Conservation (phyloP, 1,140 invertebrate genomes). For the Heliconius nattereri region DNA sequence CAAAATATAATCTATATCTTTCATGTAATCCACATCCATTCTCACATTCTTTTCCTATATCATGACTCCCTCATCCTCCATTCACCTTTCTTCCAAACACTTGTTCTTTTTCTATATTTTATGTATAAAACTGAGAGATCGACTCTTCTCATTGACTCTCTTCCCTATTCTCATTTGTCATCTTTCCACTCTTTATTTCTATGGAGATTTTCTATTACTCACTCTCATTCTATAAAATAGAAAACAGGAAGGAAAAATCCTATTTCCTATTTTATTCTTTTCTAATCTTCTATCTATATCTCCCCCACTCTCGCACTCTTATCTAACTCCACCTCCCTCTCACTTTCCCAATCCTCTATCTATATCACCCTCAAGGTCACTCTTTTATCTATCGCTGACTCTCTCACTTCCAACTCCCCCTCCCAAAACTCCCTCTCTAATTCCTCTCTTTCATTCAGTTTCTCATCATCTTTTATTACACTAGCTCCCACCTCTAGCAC, state of each 20-base stretch:
- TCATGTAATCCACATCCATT: background rate
- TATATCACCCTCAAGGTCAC: background rate
- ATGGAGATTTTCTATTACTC: background rate
- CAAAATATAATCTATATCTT: background rate
- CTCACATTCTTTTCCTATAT: background rate
- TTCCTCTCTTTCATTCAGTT: too few species aligned
- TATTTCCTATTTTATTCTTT: too few species aligned
- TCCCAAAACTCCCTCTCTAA: background rate
- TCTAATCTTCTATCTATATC: background rate
- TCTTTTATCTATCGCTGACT: background rate
- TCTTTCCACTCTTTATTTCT: background rate
- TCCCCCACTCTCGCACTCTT: background rate
- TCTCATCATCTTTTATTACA: too few species aligned
- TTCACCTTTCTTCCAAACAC: too few species aligned
- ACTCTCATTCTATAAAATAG: too few species aligned
- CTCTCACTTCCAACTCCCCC: background rate
- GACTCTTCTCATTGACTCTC: background rate
- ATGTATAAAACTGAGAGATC: background rate
- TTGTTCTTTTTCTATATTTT: too few species aligned
- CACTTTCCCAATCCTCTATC: background rate
- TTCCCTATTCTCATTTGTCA: background rate
- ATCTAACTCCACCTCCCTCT: background rate
- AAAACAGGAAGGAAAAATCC: too few species aligned
- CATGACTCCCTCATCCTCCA: too few species aligned
- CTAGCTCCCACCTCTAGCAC: background rate